Evolutionary conservation across 2,113 vertebrate species (phyloP), one percentile per base, ranked within the genome.

Genomic region (Morone chrysops): DNA sequence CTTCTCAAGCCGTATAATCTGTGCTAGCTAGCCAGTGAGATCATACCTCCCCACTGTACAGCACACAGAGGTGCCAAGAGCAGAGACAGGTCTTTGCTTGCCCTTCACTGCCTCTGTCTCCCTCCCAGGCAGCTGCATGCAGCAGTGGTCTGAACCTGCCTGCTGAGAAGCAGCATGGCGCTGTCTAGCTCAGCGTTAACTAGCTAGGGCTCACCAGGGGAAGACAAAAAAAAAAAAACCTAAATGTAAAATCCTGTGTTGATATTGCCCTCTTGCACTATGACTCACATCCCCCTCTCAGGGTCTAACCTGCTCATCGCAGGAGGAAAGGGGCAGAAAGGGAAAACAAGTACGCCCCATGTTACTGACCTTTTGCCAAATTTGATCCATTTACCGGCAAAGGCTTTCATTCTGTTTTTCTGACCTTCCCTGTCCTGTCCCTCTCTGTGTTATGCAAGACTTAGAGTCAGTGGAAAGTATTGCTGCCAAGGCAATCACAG

Each of bases 41-140:
- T 87, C 82, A 84, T 66, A 83, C 53, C 77, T 77, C 67, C 69
- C 61, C 57, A 57, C 65, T 78, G 70, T 82, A 84, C 79, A 87
- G 78, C 70, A 80, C 77, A 69, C 61, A 61, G 67, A 74, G 67
- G 65, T 80, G 77, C 76, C 71, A 74, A 72, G 31, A 88, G 73
- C 71, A 66, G 67, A 75, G 86, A 82, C 94, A 94, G 90, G 95
- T 94, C 91, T 89, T 90, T 91, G 89, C 95, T 88, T 95, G 95
- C 87, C 94, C 84, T 62, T 70, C 59, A 12, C 80, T 81, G 71
- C 74, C 86, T 87, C 63, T 20, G 59, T 75, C 84, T 83, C 70
- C 60, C 79, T 89, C 74, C 67, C 83, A 88, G 75, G 82, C 80
- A 83, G 92, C 80, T 90, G 90, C 89, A 78, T 56, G 84, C 85